phyloP scores from a whole-genome alignment of 2,797 vertebrate genomes.

The Cyprinella venusta region DNA sequence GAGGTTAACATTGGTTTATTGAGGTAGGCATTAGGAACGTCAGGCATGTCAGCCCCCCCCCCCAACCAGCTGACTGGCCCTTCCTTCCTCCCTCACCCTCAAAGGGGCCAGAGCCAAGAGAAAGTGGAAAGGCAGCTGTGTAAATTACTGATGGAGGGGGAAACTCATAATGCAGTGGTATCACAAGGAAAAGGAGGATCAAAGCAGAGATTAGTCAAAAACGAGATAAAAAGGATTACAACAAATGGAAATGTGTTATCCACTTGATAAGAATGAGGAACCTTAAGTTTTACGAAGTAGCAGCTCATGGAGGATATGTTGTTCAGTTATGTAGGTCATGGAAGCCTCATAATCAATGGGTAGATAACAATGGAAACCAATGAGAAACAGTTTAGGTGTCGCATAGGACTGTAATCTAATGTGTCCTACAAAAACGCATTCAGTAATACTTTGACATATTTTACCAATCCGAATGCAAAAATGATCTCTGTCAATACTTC shows the following conservation, averaged over 20 bases:
- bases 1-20: slow-evolving; percentile 52
- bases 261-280: slow-evolving; percentile 35
- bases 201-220: slow-evolving; percentile 50
- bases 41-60: slow-evolving; percentile 47
- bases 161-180: slow-evolving; percentile 44
- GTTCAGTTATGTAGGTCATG: slow-evolving; percentile 25
- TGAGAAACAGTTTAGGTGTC: background rate
- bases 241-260: slow-evolving; percentile 47
- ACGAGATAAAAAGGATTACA: slow-evolving; percentile 44
- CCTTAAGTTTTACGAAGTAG: slow-evolving; percentile 8
- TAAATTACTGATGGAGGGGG: slow-evolving; percentile 43
- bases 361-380: slow-evolving; percentile 21
- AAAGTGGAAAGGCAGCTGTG: slow-evolving; percentile 59
- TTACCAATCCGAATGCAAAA: background rate
- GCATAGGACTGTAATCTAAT: background rate
- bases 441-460: background rate
- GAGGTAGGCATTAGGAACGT: slow-evolving; percentile 51
- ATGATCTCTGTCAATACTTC: background rate
- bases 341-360: background rate
- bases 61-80: slow-evolving; percentile 53
- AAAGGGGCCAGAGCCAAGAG: slow-evolving; percentile 32
- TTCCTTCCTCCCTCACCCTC: slow-evolving; percentile 46
- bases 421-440: background rate
- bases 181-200: slow-evolving; percentile 54
- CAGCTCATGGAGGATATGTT: slow-evolving; percentile 2